Evolutionary conservation across 1,140 invertebrate genomes (phyloP), one percentile per base, ranked within the genome.

Genomic region (Drosophila suzukii): DNA sequence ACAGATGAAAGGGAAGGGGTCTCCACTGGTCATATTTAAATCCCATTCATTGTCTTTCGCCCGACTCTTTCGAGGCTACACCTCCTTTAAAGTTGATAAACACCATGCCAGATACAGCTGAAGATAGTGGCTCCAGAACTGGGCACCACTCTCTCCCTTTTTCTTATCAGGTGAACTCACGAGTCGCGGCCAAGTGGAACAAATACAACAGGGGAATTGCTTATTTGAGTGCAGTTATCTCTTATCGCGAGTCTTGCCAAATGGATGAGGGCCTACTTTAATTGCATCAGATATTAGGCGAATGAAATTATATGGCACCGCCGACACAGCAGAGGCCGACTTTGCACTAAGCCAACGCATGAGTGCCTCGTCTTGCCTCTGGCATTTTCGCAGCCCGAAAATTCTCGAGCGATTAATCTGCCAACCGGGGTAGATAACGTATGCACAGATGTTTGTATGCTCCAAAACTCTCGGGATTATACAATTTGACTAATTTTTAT

Each of bases 271-370:
- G 72, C 54, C 72, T 75, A 75, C 72, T 75, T 75, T 75, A 75
- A 75, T 75, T 75, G 73, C 73, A 75, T 66, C 72, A 75, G 72
- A 75, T 75, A 66, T 66, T 54, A 75, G 73, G 41, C 60, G 72
- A 41, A 75, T 66, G 60, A 75, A 75, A 75, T 75, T 75, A 47
- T 75, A 75, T 67, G 27, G 72, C 51, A 43, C 71, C 15, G 27
- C 6, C 20, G 41, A 47, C 57, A 32, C 36, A 20, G 38, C 44
- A 36, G 56, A 75, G 73, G 73, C 73, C 72, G 73, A 75, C 73
- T 75, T 75, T 75, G 73, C 73, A 75, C 73, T 75, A 75, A 66
- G 72, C 72, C 70, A 74, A 75, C 58, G 58, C 72, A 75, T 75
- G 73, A 70, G 41, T 56, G 27, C 49, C 41, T 47, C 34, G 43